Conservation (phyloP, 2,888 invertebrate genomes). For the Megalurothrips usitatus region DNA sequence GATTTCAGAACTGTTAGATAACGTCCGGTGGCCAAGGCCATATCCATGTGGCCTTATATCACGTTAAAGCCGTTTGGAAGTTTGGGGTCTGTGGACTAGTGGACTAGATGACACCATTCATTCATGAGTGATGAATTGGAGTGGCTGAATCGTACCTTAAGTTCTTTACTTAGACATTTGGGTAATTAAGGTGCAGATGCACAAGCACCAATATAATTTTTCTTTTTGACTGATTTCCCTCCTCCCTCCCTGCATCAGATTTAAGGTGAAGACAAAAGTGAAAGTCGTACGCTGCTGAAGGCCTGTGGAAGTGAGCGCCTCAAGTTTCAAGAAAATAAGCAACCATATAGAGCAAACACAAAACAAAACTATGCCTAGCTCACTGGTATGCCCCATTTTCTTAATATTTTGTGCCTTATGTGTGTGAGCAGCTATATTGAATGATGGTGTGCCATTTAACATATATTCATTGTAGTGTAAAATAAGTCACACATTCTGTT, state of each 20-base stretch:
- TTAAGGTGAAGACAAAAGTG: not conserved
- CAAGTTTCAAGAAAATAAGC: not conserved
- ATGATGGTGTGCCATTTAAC: not conserved
- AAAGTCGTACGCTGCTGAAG: not conserved
- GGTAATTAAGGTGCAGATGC: not conserved
- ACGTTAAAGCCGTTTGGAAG: no score
- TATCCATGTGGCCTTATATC: not conserved
- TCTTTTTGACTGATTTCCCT: not conserved
- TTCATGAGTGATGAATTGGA: no score
- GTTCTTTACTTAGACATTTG: not conserved
- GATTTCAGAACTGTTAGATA: not conserved
- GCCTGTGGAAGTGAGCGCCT: not conserved
- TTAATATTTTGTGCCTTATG: no score
- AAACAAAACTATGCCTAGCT: conserved; percentile 7
- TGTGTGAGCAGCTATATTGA: no score
- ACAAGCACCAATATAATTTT: not conserved
- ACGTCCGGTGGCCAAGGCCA: not conserved
- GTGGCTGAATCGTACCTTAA: no score
- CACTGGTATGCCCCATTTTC: conserved; percentile 8
- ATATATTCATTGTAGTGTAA: not conserved
- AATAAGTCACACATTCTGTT: not conserved
- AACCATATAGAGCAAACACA: not conserved
- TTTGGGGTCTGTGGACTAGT: no score
- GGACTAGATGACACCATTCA: no score
- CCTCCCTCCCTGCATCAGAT: conserved; percentile 16